Evolutionary conservation across 2,888 invertebrate genomes (phyloP).

Genomic region (Gandaritis pyraliata): DNA sequence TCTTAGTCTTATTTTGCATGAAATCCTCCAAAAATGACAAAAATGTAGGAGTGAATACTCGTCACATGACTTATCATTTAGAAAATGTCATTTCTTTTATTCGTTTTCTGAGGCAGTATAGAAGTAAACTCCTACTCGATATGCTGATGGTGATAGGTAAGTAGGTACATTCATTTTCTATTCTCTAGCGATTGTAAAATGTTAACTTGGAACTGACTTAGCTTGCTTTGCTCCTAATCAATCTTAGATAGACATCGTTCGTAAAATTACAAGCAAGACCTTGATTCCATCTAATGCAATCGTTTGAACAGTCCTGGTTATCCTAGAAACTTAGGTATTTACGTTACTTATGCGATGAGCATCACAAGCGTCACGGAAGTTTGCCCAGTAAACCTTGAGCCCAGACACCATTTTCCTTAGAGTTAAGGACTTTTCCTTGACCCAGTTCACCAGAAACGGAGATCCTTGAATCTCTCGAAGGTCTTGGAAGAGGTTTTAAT

Average conservation of each 20-base stretch:
- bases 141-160: too few species aligned
- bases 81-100: too few species aligned
- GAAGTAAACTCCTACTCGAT: too few species aligned
- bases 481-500: slow-evolving; percentile 1
- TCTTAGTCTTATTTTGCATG: background rate
- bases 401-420: slow-evolving; percentile 44
- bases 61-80: too few species aligned
- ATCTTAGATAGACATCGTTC: too few species aligned
- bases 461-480: slow-evolving; percentile 18
- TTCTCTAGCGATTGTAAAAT: too few species aligned
- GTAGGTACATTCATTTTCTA: too few species aligned
- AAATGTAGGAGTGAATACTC: too few species aligned
- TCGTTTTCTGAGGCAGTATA: too few species aligned
- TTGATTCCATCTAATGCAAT: background rate
- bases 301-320: too few species aligned
- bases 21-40: background rate
- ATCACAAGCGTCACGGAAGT: slow-evolving; percentile 14
- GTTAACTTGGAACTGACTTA: too few species aligned
- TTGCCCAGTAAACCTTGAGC: slow-evolving; percentile 40
- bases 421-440: slow-evolving; percentile 61
- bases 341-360: slow-evolving; percentile 8
- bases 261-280: background rate
- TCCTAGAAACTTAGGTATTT: background rate
- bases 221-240: too few species aligned
- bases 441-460: slow-evolving; percentile 46